phyloP scores from a whole-genome alignment of 2,888 invertebrate genomes.

The Stramonita haemastoma region DNA sequence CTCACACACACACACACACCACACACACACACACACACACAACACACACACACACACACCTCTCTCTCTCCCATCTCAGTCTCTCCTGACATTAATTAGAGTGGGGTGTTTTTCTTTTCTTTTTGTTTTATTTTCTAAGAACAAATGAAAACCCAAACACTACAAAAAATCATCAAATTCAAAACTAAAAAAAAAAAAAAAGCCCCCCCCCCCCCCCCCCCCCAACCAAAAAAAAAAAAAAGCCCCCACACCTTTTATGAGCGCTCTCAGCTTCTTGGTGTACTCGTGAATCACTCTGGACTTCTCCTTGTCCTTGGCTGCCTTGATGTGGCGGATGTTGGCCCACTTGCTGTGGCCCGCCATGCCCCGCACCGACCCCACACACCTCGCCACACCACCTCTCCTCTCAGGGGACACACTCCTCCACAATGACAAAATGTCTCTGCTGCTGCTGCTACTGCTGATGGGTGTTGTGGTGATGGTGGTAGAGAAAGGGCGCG shows the following conservation, averaged over 20 bases:
- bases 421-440: not conserved
- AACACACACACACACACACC: too few relatives aligned
- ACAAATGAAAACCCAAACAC: too few relatives aligned
- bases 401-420: not conserved
- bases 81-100: too few relatives aligned
- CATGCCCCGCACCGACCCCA: constrained; percentile 26
- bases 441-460: not conserved
- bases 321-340: constrained; percentile 86
- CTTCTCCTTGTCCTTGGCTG: constrained; percentile 81
- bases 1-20: too few relatives aligned
- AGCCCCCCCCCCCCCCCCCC: too few relatives aligned
- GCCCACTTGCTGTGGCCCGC: constrained; percentile 89
- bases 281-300: constrained; percentile 20
- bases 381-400: not conserved
- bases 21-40: too few relatives aligned
- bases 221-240: too few relatives aligned
- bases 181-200: too few relatives aligned
- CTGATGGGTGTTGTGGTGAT: not conserved
- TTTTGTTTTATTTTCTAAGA: too few relatives aligned
- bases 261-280: constrained; percentile 31
- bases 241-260: constrained; percentile 81
- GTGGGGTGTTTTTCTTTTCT: too few relatives aligned
- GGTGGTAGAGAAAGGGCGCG: not conserved
- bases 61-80: too few relatives aligned
- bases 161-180: too few relatives aligned